Evolutionary conservation across 2,113 vertebrate species (phyloP).

Genomic region (Speoplatyrhinus poulsoni): DNA sequence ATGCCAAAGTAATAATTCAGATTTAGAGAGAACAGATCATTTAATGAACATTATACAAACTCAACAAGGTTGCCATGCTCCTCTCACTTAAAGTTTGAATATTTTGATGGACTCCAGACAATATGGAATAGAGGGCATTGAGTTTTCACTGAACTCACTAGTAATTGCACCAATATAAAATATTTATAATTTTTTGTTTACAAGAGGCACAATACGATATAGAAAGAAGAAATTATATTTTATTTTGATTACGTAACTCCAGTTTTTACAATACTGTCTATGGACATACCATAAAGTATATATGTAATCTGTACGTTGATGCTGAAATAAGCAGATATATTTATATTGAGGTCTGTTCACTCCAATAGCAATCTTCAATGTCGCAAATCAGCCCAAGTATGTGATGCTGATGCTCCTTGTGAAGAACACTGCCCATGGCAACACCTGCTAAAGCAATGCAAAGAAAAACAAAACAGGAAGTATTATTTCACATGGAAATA

Average conservation of each 20-base stretch:
- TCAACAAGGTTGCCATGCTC: slow-evolving; percentile 14
- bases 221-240: slow-evolving; percentile 62
- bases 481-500: slow-evolving; percentile 38
- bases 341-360: slow-evolving; percentile 40
- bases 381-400: slow-evolving; percentile 24
- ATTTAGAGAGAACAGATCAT: neutral
- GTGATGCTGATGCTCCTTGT: slow-evolving; percentile 8
- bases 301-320: slow-evolving; percentile 56
- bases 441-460: slow-evolving; percentile 28
- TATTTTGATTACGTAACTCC: slow-evolving; percentile 55
- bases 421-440: slow-evolving; percentile 39
- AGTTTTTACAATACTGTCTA: slow-evolving; percentile 59
- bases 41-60: slow-evolving; percentile 18
- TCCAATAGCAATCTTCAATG: slow-evolving; percentile 38
- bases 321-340: slow-evolving; percentile 50
- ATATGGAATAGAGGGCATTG: neutral
- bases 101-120: too few species aligned
- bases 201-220: slow-evolving; percentile 54
- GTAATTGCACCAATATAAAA: slow-evolving; percentile 10
- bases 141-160: neutral
- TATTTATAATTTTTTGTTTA: slow-evolving; percentile 39
- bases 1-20: slow-evolving; percentile 9
- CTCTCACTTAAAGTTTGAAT: neutral
- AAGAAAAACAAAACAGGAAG: slow-evolving; percentile 34
- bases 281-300: slow-evolving; percentile 54